Evolutionary conservation across 1,140 invertebrate species (phyloP), one percentile per base, ranked within the genome.

Genomic region (Drosophila parabipectinata): DNA sequence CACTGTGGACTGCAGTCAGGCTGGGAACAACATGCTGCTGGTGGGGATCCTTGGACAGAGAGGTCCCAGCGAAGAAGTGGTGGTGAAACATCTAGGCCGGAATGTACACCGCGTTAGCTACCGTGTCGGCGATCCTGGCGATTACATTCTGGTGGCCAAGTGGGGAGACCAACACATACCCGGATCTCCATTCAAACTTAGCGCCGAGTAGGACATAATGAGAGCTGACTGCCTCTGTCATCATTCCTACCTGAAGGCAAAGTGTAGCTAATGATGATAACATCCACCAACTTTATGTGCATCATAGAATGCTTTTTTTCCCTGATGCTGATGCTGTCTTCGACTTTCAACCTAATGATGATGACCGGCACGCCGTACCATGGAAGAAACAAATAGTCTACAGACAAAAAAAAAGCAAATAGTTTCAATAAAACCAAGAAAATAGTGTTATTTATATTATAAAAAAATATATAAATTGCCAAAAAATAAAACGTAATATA

Each of bases 121-220:
- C 69, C 82, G 95, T 59, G 94, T 96, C 8, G 94, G 96, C 75
- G 97, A 98, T 77, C 93, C 94, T 68, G 97, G 97, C 14, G 95
- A 97, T 76, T 97, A 98, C 92, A 94, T 97, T 69, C 93, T 98
- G 15, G 94, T 97, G 51, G 95, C 97, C 26, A 98, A 97, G 92
- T 98, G 97, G 96, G 97, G 97, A 34, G 97, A 98, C 60, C 95
- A 98, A 45, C 96, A 98, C 91, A 97, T 98, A 91, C 96, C 97
- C 30, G 97, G 97, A 67, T 97, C 96, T 72, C 97, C 97, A 2
- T 98, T 97, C 93, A 64, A 95, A 94, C 92, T 95, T 95, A 95
- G 94, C 77, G 95, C 88, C 7, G 66, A 76, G 15, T 82, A 83
- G 28, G 12, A 30, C 50, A 60, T 32, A 37, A 28, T 48, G 30